These are phyloP conservation scores for Tetrax tetrax DNA, from an alignment of 2,113 vertebrate genomes.

Conservation along the genomic window DNA sequence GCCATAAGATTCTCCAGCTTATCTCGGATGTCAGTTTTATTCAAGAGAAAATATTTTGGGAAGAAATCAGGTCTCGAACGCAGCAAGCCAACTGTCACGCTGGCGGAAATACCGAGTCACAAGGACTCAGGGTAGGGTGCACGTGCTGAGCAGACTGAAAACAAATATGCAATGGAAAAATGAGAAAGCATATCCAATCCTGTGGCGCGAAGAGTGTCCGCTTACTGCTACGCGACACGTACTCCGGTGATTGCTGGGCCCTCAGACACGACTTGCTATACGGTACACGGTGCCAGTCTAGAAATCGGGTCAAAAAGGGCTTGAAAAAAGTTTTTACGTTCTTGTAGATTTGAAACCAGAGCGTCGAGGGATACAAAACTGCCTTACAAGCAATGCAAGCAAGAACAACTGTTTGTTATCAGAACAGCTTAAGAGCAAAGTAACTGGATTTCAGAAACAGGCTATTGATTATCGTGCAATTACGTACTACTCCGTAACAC, in stretches of 20 bases:
- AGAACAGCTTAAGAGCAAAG: neutral
- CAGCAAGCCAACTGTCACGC: neutral
- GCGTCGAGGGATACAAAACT: neutral
- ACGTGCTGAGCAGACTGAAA: neutral
- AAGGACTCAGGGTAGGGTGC: neutral
- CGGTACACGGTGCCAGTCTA: rapidly evolving
- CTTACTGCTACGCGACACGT: neutral
- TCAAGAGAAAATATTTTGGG: neutral
- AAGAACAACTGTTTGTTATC: neutral
- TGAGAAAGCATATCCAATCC: neutral
- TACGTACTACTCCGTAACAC: neutral
- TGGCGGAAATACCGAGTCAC: neutral
- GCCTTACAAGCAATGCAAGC: neutral
- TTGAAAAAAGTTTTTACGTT: neutral
- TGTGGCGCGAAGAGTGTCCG: neutral
- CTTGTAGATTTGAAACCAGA: neutral
- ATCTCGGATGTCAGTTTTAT: neutral
- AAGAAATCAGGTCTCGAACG: neutral
- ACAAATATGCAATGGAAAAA: constrained; percentile 35
- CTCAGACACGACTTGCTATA: neutral
- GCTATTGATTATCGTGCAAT: neutral
- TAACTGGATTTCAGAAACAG: neutral
- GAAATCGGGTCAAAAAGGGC: neutral
- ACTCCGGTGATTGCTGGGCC: rapidly evolving
- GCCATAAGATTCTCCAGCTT: neutral